Conservation (phyloP, 2,797 vertebrate genomes). For the Melanotaenia nigrans region DNA sequence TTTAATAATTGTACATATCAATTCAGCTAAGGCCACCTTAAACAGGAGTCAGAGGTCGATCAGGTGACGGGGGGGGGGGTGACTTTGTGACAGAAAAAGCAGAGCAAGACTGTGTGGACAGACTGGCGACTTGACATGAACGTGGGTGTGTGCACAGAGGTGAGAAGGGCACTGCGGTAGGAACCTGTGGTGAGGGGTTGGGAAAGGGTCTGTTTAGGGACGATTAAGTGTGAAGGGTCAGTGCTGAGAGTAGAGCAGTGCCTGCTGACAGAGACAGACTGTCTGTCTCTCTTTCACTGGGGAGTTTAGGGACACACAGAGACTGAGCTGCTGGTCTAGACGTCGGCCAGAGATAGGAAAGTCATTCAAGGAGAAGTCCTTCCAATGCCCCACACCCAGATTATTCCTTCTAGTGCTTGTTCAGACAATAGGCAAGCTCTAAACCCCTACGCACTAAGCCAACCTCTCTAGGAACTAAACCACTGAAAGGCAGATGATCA, state of each 20-base stretch:
- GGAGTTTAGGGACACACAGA: constrained; percentile 62
- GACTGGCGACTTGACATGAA: constrained; percentile 35
- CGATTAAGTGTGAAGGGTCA: constrained; percentile 64
- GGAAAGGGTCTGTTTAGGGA: constrained; percentile 44
- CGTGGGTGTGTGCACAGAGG: constrained; percentile 36
- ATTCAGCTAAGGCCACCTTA: constrained; percentile 28
- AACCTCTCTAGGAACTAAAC: constrained; percentile 8
- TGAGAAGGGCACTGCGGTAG: constrained; percentile 37
- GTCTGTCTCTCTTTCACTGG: constrained; percentile 72
- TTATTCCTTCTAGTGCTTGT: constrained; percentile 19
- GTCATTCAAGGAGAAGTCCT: constrained; percentile 59
- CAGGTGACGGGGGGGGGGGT: not conserved
- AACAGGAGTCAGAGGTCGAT: constrained; percentile 2
- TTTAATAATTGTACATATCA: constrained; percentile 51
- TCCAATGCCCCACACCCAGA: constrained; percentile 33
- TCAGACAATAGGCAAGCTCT: constrained; percentile 49
- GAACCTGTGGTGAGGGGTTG: constrained; percentile 47
- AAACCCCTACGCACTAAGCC: constrained; percentile 7
- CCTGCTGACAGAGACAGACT: constrained; percentile 74
- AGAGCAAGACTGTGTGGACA: constrained; percentile 25
- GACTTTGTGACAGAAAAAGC: constrained; percentile 39
- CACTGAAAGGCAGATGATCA: constrained; percentile 1
- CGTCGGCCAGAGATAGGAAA: constrained; percentile 44
- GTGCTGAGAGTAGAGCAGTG: constrained; percentile 47
- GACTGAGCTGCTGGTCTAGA: constrained; percentile 64